Base-by-base conservation (phyloP, 2,113 vertebrate species). In the Heteronetta atricapilla region DNA sequence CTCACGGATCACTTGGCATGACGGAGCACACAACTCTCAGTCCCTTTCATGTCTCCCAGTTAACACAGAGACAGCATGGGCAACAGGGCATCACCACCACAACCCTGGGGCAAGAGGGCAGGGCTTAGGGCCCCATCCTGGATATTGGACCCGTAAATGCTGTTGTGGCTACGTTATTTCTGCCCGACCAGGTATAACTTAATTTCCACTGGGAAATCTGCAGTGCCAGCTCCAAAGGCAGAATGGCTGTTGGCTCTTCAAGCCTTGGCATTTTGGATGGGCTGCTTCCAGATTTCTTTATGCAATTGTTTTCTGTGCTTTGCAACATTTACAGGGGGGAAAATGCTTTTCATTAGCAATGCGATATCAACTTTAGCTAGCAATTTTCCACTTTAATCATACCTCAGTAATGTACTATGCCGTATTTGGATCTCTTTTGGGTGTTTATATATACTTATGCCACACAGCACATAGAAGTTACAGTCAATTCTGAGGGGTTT, bases 101-200 rank as follows among this genome's bases (percentile, higher is more conserved):
- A 60, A 44, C 29, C 42, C 53, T 79, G 31, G 11, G 29, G 12
- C 23, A 46, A 42, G 10, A 36, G 19, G 42, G 36, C 7, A 60
- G n/a, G 42, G 34, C 15, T 48, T 60, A 62, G 42, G 74, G 9
- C 10, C 44, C 13, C 58, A 26, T 78, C 64, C 34, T 76, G 52
- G 38, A 11, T 89, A 28, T 59, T 59, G 46, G 66, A 66, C 28
- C 34, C 40, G 10, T 46, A 52, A 89, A 63, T 55, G 50, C 36
- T 3, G 5, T 46, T 6, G 0, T 23, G 50, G 11, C n/a, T 77
- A 1, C 2, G 0, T 74, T 73, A 15, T n/a, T 50, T 53, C 63
- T 80, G 59, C 6, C 50, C 59, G 50, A 29, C 33, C 74, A 33
- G 31, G 23, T 28, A 36, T 40, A 84, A 60, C 25, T 46, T 48